A percentile compares a stretch with the other conserved stretches of the same genome.
phyloP scores from a whole-genome alignment of 1,140 invertebrate genomes.

The Battus philenor region DNA sequence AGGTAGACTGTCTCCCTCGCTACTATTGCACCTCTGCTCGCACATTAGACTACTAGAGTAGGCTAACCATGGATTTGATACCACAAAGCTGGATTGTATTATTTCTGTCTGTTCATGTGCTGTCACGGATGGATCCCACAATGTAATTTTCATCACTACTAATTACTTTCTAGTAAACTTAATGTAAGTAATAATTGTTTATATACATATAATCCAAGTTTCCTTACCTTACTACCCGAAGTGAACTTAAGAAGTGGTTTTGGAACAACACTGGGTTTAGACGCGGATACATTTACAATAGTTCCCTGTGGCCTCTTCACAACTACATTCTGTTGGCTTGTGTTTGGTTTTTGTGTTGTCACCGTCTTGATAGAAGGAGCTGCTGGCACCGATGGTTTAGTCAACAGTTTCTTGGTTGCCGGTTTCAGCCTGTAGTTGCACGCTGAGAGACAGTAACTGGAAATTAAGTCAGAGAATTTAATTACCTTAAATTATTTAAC shows the following conservation, averaged over 20 bases:
- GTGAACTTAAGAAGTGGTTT: conserved; percentile 86
- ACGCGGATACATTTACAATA: conserved; percentile 79
- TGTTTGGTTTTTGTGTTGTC: conserved; percentile 43
- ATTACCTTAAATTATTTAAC: no score
- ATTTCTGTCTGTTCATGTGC: no score
- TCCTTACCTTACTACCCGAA: conserved; percentile 69
- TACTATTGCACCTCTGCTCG: no score
- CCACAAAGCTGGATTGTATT: no score
- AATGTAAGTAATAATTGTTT: no score
- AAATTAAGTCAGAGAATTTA: conserved; percentile 22
- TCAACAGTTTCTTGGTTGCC: conserved; percentile 70
- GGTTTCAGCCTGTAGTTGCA: conserved; percentile 67
- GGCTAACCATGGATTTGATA: no score
- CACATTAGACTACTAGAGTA: no score
- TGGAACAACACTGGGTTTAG: conserved; percentile 82
- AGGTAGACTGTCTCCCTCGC: no score
- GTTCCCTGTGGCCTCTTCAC: conserved; percentile 77
- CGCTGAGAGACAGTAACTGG: conserved; percentile 67
- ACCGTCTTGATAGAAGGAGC: conserved; percentile 67
- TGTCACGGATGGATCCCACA: no score
- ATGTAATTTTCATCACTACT: no score
- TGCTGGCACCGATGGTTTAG: conserved; percentile 62
- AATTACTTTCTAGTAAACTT: no score
- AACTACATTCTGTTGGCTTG: conserved; percentile 59
- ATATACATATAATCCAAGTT: conserved; percentile 11